Evolutionary conservation across 37 sponge, comb jelly and placozoan genomes (phyloP), one percentile per base, ranked within the genome.

Genomic region (Chondrosia reniformis): DNA sequence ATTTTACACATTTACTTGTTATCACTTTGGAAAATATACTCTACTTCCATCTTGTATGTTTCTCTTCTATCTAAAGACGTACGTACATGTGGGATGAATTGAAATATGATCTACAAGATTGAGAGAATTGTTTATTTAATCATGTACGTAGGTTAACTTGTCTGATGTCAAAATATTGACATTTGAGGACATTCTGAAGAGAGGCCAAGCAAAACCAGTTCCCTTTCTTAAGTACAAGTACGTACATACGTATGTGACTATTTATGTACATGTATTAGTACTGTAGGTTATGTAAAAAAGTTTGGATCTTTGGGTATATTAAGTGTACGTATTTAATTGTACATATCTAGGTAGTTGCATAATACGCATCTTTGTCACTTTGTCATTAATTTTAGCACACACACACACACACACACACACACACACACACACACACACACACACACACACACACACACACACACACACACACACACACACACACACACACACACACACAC

Each of bases 401-500:
- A 49, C 15, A 15, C 52, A 49, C 52, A 49, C 52, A 49, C 52
- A 49, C 63, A 24, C 63, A 61, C 63, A 61, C 63, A 61, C 63
- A 61, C 63, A 61, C 63, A 61, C 63, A 24, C 63, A 61, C 63
- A 61, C 63, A 22, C 63, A 61, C 63, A 61, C 63, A 61, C 27
- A 61, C 63, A 61, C 63, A 61, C 63, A 61, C 63, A 61, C 63
- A 61, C 63, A 61, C 63, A 61, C 63, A 61, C 63, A 61, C 63
- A 61, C 63, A 61, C 63, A 61, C 63, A 61, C 63, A 61, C 63
- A 61, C 63, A 61, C 63, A 61, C 63, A 61, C 63, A 61, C 63
- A 61, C 63, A 61, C 63, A 61, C 63, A 61, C 63, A 61, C 66
- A 64, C 66, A 64, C 66, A 64, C 66, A 64, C 66, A 13, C 66